A percentile compares a stretch with the other conserved stretches of the same genome.
Evolutionary conservation across 2,797 vertebrate genomes (phyloP).

Genomic region (Pseudomugil gertrudae): DNA sequence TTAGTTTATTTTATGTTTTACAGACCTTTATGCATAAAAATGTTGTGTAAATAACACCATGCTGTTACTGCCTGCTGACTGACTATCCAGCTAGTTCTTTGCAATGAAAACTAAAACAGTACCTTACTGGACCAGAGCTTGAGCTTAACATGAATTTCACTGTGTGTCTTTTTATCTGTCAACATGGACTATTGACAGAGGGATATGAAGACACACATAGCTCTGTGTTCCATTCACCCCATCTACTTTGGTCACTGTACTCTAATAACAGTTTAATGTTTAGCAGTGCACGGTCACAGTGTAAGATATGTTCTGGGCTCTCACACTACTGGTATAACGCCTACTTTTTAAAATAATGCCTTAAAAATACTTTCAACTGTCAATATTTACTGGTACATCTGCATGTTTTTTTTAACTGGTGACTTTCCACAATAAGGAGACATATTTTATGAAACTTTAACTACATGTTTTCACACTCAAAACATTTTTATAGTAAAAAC

Average conservation of each 20-base stretch:
- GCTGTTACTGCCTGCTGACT: slow-evolving; percentile 17
- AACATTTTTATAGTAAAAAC: background rate
- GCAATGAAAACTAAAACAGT: slow-evolving; percentile 25
- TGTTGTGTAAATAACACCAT: slow-evolving; percentile 23
- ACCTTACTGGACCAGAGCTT: slow-evolving; percentile 42
- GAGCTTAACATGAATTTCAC: slow-evolving; percentile 14
- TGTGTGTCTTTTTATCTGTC: slow-evolving; percentile 20
- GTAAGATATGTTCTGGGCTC: slow-evolving; percentile 4
- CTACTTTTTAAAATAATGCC: background rate
- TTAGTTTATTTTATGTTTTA: background rate
- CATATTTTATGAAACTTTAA: background rate
- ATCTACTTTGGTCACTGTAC: slow-evolving; percentile 33
- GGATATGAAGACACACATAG: background rate
- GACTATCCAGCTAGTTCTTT: slow-evolving; percentile 45
- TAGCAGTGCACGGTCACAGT: slow-evolving; percentile 11
- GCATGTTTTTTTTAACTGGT: background rate
- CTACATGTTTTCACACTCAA: background rate
- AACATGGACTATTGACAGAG: slow-evolving; percentile 8
- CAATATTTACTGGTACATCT: background rate
- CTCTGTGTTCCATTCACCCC: slow-evolving; percentile 39
- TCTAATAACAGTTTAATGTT: slow-evolving; percentile 43
- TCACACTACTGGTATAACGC: background rate
- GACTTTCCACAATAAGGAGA: slow-evolving; percentile 4
- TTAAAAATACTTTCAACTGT: background rate
- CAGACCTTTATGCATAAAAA: background rate